Evolutionary conservation across 35 echinoderm and acorn worm species (phyloP), one percentile per base, ranked within the genome.

Genomic region (Lytechinus variegatus): DNA sequence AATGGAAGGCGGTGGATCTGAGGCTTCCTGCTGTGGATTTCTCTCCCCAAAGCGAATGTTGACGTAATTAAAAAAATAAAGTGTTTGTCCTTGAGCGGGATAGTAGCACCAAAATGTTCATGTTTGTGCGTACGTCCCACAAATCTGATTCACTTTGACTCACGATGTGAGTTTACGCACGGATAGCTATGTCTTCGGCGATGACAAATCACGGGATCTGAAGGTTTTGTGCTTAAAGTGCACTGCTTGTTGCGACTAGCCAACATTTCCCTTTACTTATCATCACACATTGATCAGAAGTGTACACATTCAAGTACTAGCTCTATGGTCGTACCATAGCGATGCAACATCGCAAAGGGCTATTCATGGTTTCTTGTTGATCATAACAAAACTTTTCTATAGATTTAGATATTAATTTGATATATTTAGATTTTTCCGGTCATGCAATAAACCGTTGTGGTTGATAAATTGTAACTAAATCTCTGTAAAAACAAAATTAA

Each of bases 81-180:
- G 66, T 16, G 14, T 79, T 19, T 79, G 66, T 79, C 66, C 66
- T 79, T 79, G 66, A 79, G 66, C 66, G 66, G 66, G 66, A 19
- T 79, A 79, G 24, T 79, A 79, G n/a, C 66, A 79, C n/a, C 66
- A 79, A 6, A 79, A 79, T 79, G 66, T 79, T 79, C 66, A 19
- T 79, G 66, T 79, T 79, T 79, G 19, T 19, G 16, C n/a, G 66
- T 24, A 10, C 52, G 88, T 44, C 28, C 14, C 28, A 8, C 88
- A 93, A 57, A 93, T 93, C 92, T 93, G 92, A 93, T 93, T 93
- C 92, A 93, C 21, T 54, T 93, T 93, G 92, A 93, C 92, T 93
- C 92, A 93, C 92, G 29, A 54, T 54, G 29, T 52, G 28, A 24
- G 29, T 54, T 90, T 90, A 90, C 88, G 88, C 88, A 44, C 52